phyloP scores from a whole-genome alignment of 2,888 invertebrate species.

The Pollenia griseotomentosa region DNA sequence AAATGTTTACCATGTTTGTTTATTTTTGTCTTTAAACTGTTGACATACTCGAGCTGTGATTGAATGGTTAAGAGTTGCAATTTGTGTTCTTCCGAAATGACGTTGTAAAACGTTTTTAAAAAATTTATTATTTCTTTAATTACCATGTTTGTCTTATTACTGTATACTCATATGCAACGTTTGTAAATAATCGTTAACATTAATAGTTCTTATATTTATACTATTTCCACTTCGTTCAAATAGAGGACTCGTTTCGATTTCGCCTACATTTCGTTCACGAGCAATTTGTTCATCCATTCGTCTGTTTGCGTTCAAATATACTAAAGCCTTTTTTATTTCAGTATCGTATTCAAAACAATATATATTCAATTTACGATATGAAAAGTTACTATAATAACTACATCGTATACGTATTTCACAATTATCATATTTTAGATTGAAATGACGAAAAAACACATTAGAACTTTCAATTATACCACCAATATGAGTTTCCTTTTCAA shows the following conservation, averaged over 20 bases:
- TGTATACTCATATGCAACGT: constrained; percentile 1
- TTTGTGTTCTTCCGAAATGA: constrained; percentile 15
- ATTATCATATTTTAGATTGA: not conserved
- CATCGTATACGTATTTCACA: too few relatives aligned
- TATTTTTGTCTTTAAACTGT: constrained; percentile 13
- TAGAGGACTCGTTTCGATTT: not conserved
- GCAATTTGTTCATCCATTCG: too few relatives aligned
- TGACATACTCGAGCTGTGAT: constrained; percentile 8
- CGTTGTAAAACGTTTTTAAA: constrained; percentile 18
- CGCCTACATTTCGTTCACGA: not conserved
- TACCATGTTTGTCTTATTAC: constrained; percentile 6
- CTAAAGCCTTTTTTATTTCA: too few relatives aligned
- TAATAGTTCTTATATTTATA: constrained; percentile 10
- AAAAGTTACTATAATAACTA: too few relatives aligned
- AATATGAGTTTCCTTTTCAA: constrained; percentile 41
- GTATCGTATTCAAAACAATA: too few relatives aligned
- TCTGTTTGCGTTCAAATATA: too few relatives aligned
- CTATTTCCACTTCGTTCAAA: not conserved
- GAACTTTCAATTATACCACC: constrained; percentile 48
- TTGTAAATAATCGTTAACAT: constrained; percentile 16
- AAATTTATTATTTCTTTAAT: constrained; percentile 21
- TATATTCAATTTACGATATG: too few relatives aligned
- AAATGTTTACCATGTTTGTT: constrained; percentile 41
- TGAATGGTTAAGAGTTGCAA: constrained; percentile 5
- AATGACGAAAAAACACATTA: constrained; percentile 49